Evolutionary conservation across 2,113 vertebrate species (phyloP), one percentile per base, ranked within the genome.

Genomic region (Nerophis lumbriciformis): DNA sequence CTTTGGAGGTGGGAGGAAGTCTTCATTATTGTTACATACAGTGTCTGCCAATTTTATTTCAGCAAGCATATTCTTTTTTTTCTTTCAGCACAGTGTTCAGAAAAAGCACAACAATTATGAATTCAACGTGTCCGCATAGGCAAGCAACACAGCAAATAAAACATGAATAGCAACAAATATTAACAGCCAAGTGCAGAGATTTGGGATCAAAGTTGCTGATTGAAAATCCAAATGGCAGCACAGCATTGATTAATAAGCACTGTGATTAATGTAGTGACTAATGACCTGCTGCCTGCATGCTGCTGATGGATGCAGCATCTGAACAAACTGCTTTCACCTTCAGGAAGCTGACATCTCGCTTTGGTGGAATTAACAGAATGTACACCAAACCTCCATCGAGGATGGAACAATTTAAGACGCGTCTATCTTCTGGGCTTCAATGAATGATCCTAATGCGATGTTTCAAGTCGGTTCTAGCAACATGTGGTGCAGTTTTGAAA

Each of bases 301-400:
- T 62, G 48, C n/a, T 59, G 75, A 77, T 61, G 66, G 69, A 70
- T 61, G 75, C 61, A 47, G 64, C 53, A 48, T 53, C 58, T 5
- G 8, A 65, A 48, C 63, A 54, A 54, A 63, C 28, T 45, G 10
- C 21, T 37, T 13, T 61, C 39, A 48, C 61, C 62, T 54, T 9
- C 51, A 14, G 56, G 63, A 53, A 52, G 15, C 61, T 50, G 54
- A 10, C 19, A n/a, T 11, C 48, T 64, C 58, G 38, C 38, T 39
- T 19, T 47, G 19, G 42, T 45, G 53, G 2, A n/a, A 52, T 6
- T 10, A 8, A 36, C 42, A 4, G 16, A 10, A 4, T 8, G 0
- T 38, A 5, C 12, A 4, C 57, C 50, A 38, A 59, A 71, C 50
- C 45, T 48, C n/a, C 7, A 52, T 28, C 0, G 16, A 16, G 13